These are phyloP conservation scores for Parapsyche elsis DNA, from an alignment of 1,140 invertebrate species.

Conservation along the genomic window DNA sequence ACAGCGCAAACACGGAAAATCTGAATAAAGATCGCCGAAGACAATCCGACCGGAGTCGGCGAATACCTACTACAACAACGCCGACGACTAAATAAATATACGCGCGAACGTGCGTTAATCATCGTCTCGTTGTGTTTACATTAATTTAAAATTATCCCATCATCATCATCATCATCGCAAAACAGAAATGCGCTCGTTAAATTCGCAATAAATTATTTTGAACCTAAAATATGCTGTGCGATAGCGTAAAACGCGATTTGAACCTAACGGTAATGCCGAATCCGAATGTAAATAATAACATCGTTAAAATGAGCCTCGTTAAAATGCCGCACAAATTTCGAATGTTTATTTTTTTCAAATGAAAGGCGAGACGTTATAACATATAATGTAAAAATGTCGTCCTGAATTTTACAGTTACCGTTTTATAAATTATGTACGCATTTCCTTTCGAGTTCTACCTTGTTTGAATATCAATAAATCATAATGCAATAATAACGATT, in stretches of 20 bases:
- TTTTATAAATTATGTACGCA: too few species aligned
- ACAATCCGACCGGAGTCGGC: background rate
- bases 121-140: background rate
- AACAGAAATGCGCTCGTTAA: background rate
- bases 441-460: too few species aligned
- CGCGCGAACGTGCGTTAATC: background rate
- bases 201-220: background rate
- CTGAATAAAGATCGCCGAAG: background rate
- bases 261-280: background rate
- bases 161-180: too few species aligned
- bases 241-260: background rate
- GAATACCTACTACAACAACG: background rate
- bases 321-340: background rate
- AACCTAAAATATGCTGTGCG: background rate
- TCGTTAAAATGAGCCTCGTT: conserved; percentile 20
- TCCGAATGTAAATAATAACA: conserved; percentile 15
- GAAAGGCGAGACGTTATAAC: too few species aligned
- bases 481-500: too few species aligned
- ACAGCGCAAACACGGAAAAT: conserved; percentile 38
- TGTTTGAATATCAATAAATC: too few species aligned
- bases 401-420: too few species aligned
- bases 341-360: too few species aligned
- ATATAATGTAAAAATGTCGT: too few species aligned
- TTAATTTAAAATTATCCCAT: background rate
- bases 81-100: too few species aligned